A percentile compares a stretch with the other conserved stretches of the same genome.
Conservation (phyloP, 2,113 vertebrate genomes). For the Otus sunia region DNA sequence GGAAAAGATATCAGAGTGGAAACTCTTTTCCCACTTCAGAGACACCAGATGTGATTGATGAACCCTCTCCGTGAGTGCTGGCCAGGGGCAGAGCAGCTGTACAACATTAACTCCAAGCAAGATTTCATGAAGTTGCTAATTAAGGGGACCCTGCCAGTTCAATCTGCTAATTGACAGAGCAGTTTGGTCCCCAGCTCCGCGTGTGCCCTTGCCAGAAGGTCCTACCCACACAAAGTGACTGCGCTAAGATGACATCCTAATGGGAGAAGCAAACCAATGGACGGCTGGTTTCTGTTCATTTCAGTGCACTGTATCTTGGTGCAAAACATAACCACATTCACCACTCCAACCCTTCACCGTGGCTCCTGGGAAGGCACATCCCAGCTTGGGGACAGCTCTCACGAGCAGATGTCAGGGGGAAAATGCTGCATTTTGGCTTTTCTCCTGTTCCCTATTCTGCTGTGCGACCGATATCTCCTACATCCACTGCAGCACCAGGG, state of each 20-base stretch:
- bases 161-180: not conserved
- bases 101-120: not conserved
- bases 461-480: fast-evolving
- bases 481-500: not conserved
- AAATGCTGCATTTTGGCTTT: not conserved
- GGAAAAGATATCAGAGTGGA: fast-evolving
- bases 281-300: not conserved
- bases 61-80: not conserved
- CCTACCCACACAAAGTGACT: not conserved
- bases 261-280: not conserved
- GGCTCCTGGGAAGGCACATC: not conserved
- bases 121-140: not conserved
- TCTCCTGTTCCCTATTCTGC: not conserved
- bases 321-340: not conserved
- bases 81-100: not conserved
- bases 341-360: fast-evolving
- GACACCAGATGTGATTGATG: not conserved
- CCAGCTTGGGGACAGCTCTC: not conserved
- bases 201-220: fast-evolving
- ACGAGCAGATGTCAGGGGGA: fast-evolving
- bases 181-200: fast-evolving
- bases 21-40: not conserved
- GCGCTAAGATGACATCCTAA: not conserved
- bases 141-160: not conserved
- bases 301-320: too few species aligned